Evolutionary conservation across 2,888 invertebrate species (phyloP), one percentile per base, ranked within the genome.

Genomic region (Folsomia candida): DNA sequence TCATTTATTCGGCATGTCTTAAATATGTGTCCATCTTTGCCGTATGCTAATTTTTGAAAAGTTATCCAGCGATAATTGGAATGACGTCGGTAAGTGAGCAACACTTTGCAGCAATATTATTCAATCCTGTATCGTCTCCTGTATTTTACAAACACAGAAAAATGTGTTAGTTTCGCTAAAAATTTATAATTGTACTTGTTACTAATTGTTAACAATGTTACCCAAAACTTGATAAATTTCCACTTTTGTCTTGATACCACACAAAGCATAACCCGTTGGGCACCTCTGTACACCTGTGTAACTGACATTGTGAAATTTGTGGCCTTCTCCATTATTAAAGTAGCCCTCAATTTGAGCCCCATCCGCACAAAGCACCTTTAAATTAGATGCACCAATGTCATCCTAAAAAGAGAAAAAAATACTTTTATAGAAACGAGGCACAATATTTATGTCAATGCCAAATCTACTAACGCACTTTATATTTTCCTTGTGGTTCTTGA

Each of bases 191-290:
- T 57, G 57, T 28, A 27, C 1, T 27, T 22, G 20, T 2, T n/a
- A 51, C 37, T 3, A 51, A 24, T 14, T 18, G 9, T 18, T 9
- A 58, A 18, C 25, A 61, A 24, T 24, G 61, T 71, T 73, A 76
- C 76, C 73, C 20, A 76, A 68, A 59, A 60, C 24, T 69, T 75
- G 75, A 63, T 75, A 76, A 47, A 67, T 37, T 61, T 76, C 76
- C n/a, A 76, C 76, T 71, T 76, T 74, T 14, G 76, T 76, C 67
- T 75, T 74, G 6, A 76, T n/a, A n/a, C 75, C 75, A 64, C 76
- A 76, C 37, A 76, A 26, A 1, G 60, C 75, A 37, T 69, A 29
- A 11, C 73, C 75, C n/a, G 51, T 22, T 9, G 71, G 66, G 54
- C 76, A 76, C n/a, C 37, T 62, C 63, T 69, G 71, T 28, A 58